Base-by-base conservation (phyloP, 2,797 vertebrate genomes). In the Cyprinodon diabolis region DNA sequence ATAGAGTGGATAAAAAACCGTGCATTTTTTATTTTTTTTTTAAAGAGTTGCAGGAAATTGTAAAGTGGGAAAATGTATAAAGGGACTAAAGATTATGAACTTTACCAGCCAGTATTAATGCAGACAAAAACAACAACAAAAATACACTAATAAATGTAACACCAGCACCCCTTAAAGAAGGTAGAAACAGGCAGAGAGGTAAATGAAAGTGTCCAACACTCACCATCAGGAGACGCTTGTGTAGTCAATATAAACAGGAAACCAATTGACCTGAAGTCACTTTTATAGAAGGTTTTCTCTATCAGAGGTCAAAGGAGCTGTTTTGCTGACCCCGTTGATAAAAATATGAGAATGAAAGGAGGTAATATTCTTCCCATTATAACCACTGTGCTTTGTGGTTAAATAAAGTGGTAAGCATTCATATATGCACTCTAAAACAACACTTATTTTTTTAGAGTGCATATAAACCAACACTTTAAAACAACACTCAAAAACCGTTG, bases 281-380 rank as follows among this genome's bases (percentile, higher is more conserved):
- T 67, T 76, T 66, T 48, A 73, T 51, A 72, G 57, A 70, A 66
- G 49, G 55, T 23, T 55, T 45, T 71, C 60, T 76, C 73, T 77
- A 58, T 70, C 77, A 70, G 75, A 86, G 87, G 85, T 90, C 87
- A 87, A 68, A 5, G n/a, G 2, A 71, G 68, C 54, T 55, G 63
- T 77, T 77, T 69, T 63, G 76, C 85, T 87, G 82, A 89, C 40
- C 13, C 10, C 30, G 63, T 84, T 49, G 51, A 72, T 45, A 25
- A 30, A 30, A 30, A 15, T 0, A n/a, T 47, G 65, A 63, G 48
- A 69, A 82, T 69, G 74, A 68, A 75, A 65, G 72, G 55, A 71
- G 72, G 71, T 65, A 51, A 23, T 48, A 58, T 35, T 54, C 80
- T 56, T 47, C 25, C n/a, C 47, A 58, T 71, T 67, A 78, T 72